These are phyloP conservation scores for Melanostoma scalare DNA, from an alignment of 2,888 invertebrate species.

Conservation along the genomic window DNA sequence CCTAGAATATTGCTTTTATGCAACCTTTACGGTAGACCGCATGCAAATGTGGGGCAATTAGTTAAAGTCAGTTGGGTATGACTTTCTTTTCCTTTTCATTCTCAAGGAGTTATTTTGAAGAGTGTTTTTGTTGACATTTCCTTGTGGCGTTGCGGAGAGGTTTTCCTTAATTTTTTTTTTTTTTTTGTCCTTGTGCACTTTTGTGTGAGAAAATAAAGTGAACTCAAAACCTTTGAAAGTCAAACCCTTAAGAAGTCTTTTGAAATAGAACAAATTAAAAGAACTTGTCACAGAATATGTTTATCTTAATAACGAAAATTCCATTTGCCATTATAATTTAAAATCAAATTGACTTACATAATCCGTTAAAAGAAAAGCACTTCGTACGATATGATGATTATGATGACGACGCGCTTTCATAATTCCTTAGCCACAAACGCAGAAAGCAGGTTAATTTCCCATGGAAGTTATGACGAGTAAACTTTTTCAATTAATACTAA, in stretches of 20 bases:
- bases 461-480: slow-evolving; percentile 42
- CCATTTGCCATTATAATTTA: slow-evolving; percentile 11
- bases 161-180: background rate
- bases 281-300: slow-evolving; percentile 10
- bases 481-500: slow-evolving; percentile 69
- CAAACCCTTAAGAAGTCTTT: slow-evolving; percentile 15
- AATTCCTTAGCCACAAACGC: slow-evolving; percentile 15
- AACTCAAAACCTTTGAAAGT: background rate
- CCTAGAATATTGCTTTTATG: slow-evolving; percentile 9
- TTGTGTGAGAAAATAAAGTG: background rate
- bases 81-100: background rate
- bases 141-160: background rate
- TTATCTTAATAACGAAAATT: background rate
- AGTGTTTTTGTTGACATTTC: background rate
- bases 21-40: background rate
- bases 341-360: slow-evolving; percentile 56
- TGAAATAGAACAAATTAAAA: slow-evolving; percentile 12
- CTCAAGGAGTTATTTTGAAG: background rate
- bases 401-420: slow-evolving; percentile 3
- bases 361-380: slow-evolving; percentile 9
- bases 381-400: background rate
- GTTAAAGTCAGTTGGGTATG: background rate
- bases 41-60: slow-evolving; percentile 10
- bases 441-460: slow-evolving; percentile 41
- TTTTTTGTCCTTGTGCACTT: background rate